Evolutionary conservation across 2,797 vertebrate genomes (phyloP), one percentile per base, ranked within the genome.

Genomic region (Lateolabrax maculatus): DNA sequence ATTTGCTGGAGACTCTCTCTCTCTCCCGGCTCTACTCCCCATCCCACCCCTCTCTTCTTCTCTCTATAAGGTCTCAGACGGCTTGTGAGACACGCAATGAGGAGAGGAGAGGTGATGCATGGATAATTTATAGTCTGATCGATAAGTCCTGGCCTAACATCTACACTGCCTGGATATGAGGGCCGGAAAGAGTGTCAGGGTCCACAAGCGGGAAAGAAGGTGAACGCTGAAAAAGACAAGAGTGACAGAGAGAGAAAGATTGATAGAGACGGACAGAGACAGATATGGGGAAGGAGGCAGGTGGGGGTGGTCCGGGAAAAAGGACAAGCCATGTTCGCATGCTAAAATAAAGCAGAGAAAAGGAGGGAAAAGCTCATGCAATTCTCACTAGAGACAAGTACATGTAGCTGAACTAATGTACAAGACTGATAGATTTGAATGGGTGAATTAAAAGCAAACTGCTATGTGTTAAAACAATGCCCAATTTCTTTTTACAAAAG

Each of bases 1-100:
- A 98, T 99, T 98, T 98, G 95, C 96, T 84, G 92, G 94, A 97
- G 95, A 96, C 91, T 95, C 90, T 92, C 86, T 84, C 89, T 86
- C 88, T 83, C 81, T 90, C 91, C 69, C 73, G 29, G 48, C 91
- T 68, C 74, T 25, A 79, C 85, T 90, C 88, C 56, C 67, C 79
- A 66, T 89, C 78, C 87, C 89, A 72, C 84, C 87, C 87, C 85
- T 77, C 86, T 87, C 85, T 71, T 91, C 86, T 90, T 74, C 87
- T 88, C 89, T 92, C 88, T 86, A 82, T 90, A 88, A 91, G 91
- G 88, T 84, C 90, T 89, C 87, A 43, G 85, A 89, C 69, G 77
- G 74, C 85, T 86, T 69, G 82, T 81, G 87, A 87, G 89, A 91
- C 85, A 80, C 4, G 75, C 81, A 76, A 84, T 85, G 88, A 87